Conservation (phyloP, 2,888 invertebrate genomes). For the Trachelus troglodyta region DNA sequence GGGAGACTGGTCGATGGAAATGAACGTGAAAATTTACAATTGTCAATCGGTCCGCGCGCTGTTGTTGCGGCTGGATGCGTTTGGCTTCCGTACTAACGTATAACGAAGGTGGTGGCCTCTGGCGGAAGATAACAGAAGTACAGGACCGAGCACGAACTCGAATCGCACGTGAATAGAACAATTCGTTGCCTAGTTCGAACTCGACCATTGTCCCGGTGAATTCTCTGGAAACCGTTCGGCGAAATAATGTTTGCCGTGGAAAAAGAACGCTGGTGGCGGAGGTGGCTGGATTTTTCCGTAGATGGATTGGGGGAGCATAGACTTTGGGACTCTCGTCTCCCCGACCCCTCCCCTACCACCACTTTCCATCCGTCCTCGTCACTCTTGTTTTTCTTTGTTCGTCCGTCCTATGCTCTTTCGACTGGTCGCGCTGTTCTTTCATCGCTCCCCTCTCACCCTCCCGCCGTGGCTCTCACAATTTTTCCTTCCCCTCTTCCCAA, state of each 20-base stretch:
- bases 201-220: background rate
- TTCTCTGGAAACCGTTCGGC: background rate
- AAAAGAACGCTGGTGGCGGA: background rate
- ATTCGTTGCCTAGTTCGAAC: background rate
- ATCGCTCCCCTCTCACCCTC: background rate
- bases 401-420: background rate
- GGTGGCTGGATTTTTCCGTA: background rate
- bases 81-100: background rate
- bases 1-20: background rate
- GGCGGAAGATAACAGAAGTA: background rate
- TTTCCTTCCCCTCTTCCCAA: conserved; percentile 4
- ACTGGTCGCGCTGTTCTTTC: background rate
- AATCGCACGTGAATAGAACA: background rate
- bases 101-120: background rate
- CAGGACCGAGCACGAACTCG: background rate
- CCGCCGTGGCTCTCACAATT: conserved; percentile 1
- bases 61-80: background rate
- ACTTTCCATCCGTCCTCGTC: background rate
- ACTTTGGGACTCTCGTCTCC: background rate
- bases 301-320: background rate
- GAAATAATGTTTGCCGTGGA: background rate
- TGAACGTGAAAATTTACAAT: background rate
- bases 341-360: no score
- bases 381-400: background rate
- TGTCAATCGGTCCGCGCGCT: background rate